Percentiles rank a stretch among this genome's conserved stretches.
phyloP scores from a whole-genome alignment of 2,888 invertebrate genomes.

The Tipula unca region DNA sequence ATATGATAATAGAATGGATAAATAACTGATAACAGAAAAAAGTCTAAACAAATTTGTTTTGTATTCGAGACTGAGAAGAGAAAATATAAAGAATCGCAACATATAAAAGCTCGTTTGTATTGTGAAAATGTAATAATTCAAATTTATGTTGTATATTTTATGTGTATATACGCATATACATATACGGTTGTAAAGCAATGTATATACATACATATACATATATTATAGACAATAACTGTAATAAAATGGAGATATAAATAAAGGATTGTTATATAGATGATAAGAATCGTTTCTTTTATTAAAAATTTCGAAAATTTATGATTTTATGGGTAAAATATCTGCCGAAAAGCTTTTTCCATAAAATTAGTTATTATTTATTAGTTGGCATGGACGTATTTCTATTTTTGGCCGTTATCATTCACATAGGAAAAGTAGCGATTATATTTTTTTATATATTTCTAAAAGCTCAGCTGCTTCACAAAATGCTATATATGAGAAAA shows the following conservation, averaged over 20 bases:
- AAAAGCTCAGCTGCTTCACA: background rate
- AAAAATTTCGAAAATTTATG: background rate
- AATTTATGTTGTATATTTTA: background rate
- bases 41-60: background rate
- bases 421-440: background rate
- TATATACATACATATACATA: background rate
- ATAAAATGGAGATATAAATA: background rate
- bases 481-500: background rate
- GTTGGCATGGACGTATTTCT: background rate
- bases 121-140: constrained; percentile 8
- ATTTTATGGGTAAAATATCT: background rate
- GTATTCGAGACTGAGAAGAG: background rate
- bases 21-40: background rate
- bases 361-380: background rate
- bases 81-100: background rate
- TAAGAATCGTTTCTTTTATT: constrained; percentile 14
- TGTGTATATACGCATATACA: background rate
- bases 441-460: too few species aligned
- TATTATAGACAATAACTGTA: constrained; percentile 4
- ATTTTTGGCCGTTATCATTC: background rate
- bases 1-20: background rate
- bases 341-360: background rate
- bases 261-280: background rate
- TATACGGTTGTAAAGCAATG: background rate
- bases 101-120: background rate